These are phyloP conservation scores for Laothoe populi DNA, from an alignment of 2,888 invertebrate species.

Conservation along the genomic window DNA sequence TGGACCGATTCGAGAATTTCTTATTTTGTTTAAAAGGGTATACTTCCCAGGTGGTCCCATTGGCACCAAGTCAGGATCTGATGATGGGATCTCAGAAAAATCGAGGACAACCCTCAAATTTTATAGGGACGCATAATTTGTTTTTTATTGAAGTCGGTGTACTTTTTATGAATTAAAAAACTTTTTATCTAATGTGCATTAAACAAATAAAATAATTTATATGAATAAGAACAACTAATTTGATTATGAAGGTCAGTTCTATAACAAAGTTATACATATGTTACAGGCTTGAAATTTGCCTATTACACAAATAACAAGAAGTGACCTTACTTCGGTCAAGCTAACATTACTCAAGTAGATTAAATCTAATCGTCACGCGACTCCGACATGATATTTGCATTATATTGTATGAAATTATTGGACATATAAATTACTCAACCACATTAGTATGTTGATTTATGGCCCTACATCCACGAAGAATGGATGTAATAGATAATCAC, in stretches of 20 bases:
- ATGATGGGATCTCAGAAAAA: too few relatives aligned
- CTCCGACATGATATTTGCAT: slow-evolving; percentile 13
- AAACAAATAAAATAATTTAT: too few relatives aligned
- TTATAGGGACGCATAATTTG: too few relatives aligned
- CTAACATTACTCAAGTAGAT: slow-evolving; percentile 12
- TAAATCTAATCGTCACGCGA: slow-evolving; percentile 1
- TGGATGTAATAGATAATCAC: not conserved
- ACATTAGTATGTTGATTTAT: not conserved
- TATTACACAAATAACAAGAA: not conserved
- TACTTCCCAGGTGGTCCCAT: too few relatives aligned
- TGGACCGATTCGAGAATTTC: too few relatives aligned
- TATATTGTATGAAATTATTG: not conserved
- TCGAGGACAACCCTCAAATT: too few relatives aligned
- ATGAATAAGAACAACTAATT: too few relatives aligned
- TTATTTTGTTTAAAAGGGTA: too few relatives aligned
- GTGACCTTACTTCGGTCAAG: slow-evolving; percentile 10
- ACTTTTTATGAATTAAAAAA: too few relatives aligned
- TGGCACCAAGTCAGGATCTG: too few relatives aligned
- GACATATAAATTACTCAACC: not conserved
- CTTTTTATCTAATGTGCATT: too few relatives aligned
- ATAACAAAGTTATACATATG: not conserved
- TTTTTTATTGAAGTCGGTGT: too few relatives aligned
- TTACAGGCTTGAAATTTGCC: not conserved
- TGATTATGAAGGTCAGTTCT: not conserved
- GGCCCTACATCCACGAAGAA: not conserved